Conservation (phyloP, 1,140 invertebrate species). For the roundworm (Caenorhabditis elegans) region DNA sequence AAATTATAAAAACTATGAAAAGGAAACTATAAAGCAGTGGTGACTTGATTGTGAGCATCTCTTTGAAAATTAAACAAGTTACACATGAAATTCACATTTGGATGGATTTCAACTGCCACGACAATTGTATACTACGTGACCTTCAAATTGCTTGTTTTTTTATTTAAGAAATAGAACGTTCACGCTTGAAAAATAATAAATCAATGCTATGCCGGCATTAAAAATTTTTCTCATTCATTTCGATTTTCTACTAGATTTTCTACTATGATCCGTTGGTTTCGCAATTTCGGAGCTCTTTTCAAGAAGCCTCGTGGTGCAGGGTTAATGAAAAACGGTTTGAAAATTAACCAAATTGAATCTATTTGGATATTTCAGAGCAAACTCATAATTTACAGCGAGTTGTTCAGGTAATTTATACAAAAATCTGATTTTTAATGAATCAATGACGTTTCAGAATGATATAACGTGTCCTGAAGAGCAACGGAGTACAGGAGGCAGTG, state of each 20-base stretch:
- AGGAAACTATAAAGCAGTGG: not conserved
- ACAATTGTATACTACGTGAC: not conserved
- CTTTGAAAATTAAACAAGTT: not conserved
- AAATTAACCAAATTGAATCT: no score
- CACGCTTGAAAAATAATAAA: no score
- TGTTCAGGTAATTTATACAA: not conserved
- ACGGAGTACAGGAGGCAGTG: not conserved
- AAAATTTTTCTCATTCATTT: no score
- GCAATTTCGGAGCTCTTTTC: not conserved
- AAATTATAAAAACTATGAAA: not conserved
- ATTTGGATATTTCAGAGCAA: not conserved
- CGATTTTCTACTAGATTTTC: not conserved
- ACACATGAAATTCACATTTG: not conserved
- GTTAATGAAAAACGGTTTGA: not conserved
- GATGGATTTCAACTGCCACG: not conserved
- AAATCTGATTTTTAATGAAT: no score
- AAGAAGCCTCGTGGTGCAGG: not conserved
- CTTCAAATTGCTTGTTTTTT: no score
- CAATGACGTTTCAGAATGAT: not conserved
- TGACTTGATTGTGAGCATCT: not conserved
- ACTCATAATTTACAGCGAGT: not conserved
- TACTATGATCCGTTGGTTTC: conserved; percentile 15
- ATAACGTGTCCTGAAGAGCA: not conserved
- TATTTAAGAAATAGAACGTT: no score
- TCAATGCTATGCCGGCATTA: no score